phyloP scores from a whole-genome alignment of 2,888 invertebrate genomes.

The Drosophila meridionalis region DNA sequence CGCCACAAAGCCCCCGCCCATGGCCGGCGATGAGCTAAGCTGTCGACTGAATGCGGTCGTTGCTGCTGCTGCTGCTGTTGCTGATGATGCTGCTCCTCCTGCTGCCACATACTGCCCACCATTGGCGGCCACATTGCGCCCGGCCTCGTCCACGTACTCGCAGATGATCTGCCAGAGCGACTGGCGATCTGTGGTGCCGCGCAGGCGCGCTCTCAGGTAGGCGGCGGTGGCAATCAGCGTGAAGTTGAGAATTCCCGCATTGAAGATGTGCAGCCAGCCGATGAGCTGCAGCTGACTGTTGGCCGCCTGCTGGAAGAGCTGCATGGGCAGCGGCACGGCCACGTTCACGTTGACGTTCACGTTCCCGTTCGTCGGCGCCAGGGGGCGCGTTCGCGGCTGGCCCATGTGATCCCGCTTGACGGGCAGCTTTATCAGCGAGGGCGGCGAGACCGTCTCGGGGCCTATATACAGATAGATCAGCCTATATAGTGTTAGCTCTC shows the following conservation, averaged over 20 bases:
- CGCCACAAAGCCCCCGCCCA: constrained; percentile 17
- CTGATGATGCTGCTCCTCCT: not conserved
- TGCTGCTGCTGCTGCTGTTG: not conserved
- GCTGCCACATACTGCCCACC: constrained; percentile 40
- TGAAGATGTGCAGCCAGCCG: constrained; percentile 66
- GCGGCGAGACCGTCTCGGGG: constrained; percentile 1
- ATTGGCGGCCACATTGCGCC: constrained; percentile 51
- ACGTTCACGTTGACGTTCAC: not conserved
- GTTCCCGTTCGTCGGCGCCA: not conserved
- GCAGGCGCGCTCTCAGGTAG: constrained; percentile 49
- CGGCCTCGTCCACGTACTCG: constrained; percentile 67
- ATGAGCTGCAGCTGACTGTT: constrained; percentile 46
- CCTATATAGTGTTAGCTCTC: too few relatives aligned
- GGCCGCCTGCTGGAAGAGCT: constrained; percentile 31
- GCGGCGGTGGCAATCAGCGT: constrained; percentile 67
- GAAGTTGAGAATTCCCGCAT: constrained; percentile 68
- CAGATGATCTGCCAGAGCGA: constrained; percentile 67
- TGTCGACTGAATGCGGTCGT: constrained; percentile 3
- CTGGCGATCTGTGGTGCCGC: constrained; percentile 48
- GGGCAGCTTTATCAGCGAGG: constrained; percentile 15
- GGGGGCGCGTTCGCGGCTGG: not conserved
- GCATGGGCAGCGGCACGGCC: constrained; percentile 24
- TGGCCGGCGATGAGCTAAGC: constrained; percentile 3
- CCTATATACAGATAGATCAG: not conserved
- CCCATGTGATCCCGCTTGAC: constrained; percentile 55